Percentiles rank a stretch among this genome's conserved stretches.
Conservation (phyloP, 2,113 vertebrate species). For the Chiloscyllium plagiosum region DNA sequence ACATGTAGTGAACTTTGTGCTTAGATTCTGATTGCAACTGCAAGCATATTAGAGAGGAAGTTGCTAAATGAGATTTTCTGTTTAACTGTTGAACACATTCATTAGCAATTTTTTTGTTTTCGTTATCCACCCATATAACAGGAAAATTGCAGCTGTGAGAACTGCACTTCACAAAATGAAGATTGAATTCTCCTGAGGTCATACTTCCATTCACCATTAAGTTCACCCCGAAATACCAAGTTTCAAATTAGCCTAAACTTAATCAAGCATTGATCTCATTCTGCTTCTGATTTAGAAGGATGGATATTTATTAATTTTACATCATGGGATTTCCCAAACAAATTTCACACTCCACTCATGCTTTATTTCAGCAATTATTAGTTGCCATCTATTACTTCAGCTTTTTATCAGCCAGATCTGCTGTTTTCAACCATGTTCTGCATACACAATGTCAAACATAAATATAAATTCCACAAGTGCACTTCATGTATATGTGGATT, state of each 20-base stretch:
- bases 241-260: neutral
- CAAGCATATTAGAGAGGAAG: neutral
- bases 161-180: neutral
- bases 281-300: neutral
- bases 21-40: conserved; percentile 10
- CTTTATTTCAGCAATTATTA: neutral
- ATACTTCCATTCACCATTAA: neutral
- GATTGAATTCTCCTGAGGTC: neutral
- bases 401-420: neutral
- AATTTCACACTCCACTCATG: neutral
- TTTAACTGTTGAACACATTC: neutral
- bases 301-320: neutral
- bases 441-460: neutral
- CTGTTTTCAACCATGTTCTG: neutral
- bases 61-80: conserved; percentile 13
- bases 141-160: neutral
- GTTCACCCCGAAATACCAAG: neutral
- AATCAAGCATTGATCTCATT: neutral
- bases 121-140: neutral
- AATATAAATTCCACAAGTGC: neutral
- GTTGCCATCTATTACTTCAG: neutral
- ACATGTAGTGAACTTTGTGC: neutral
- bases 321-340: neutral
- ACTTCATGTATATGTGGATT: neutral
- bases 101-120: neutral